phyloP scores from a whole-genome alignment of 2,888 invertebrate species.

The Pseudococcus viburni region DNA sequence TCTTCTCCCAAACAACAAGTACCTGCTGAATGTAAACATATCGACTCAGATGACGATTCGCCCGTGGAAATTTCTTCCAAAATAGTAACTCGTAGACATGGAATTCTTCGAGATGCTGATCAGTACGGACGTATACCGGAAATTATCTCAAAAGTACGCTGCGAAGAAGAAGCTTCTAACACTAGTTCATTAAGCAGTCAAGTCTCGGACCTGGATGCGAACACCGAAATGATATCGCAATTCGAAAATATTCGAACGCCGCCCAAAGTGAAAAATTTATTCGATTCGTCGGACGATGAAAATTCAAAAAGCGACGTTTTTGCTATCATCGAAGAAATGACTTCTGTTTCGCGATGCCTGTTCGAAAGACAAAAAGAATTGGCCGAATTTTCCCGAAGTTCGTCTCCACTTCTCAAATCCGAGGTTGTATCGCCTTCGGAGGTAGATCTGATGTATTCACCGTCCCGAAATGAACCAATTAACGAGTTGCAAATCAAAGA shows the following conservation, averaged over 20 bases:
- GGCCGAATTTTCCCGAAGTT: not conserved
- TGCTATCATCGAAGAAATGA: constrained; percentile 8
- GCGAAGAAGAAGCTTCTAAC: not conserved
- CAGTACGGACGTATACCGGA: not conserved
- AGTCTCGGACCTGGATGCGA: not conserved
- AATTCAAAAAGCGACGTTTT: constrained; percentile 2
- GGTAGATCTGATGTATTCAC: not conserved
- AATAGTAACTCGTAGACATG: not conserved
- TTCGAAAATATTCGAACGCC: not conserved
- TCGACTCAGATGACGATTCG: not conserved
- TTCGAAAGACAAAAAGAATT: constrained; percentile 1
- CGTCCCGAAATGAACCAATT: not conserved
- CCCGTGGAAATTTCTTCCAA: not conserved
- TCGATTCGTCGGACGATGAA: not conserved
- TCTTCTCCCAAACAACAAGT: not conserved
- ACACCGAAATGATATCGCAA: not conserved
- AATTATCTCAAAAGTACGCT: not conserved
- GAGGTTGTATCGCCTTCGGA: not conserved
- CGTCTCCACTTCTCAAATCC: not conserved
- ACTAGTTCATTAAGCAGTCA: not conserved
- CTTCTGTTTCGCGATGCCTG: not conserved
- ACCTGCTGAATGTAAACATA: not conserved
- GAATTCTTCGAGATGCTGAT: too few relatives aligned
- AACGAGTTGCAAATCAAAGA: not conserved
- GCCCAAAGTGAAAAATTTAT: constrained; percentile 28